Base-by-base conservation (phyloP, 2,113 vertebrate genomes). In the Labeo rohita region DNA sequence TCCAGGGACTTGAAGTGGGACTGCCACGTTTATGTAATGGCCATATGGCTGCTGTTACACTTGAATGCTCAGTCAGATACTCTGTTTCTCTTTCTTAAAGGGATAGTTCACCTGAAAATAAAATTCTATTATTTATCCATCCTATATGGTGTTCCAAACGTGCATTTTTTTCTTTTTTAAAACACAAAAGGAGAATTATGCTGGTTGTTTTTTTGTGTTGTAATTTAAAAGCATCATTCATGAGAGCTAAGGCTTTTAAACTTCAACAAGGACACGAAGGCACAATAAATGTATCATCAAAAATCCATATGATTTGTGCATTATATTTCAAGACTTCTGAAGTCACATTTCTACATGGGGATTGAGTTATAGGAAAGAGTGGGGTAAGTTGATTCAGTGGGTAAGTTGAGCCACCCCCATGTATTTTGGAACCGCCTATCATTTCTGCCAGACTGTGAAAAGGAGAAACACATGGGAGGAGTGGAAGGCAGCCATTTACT, bases 1-100 rank as follows among this genome's bases (percentile, higher is more conserved):
- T 83, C 6, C 2, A 47, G 80, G 18, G 65, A 83, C 23, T 8
- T 83, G 15, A 83, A 83, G n/a, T 61, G 28, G 36, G 80, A 83
- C 80, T 16, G 61, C 43, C 61, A 65, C 70, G 76, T 75, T 82
- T 82, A 85, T 85, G 52, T 88, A 80, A 85, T 52, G 13, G 8
- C 84, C 85, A 89, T 84, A 75, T 75, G 65, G 81, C 39, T 79
- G 54, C 50, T 49, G 34, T 70, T 39, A 84, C 80, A 83, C 81
- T 81, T 76, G 76, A 16, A 74, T 74, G 49, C 43, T 59, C 36
- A 11, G 18, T 12, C 36, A 74, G 87, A 85, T 61, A 23, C 81
- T 84, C 76, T 43, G 72, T 73, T 45, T 36, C 34, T 77, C 54
- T 52, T 72, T 28, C 73, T 63, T 85, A 52, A 66, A 65, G 45